phyloP scores from a whole-genome alignment of 2,797 vertebrate species.

The Mareca strepera region DNA sequence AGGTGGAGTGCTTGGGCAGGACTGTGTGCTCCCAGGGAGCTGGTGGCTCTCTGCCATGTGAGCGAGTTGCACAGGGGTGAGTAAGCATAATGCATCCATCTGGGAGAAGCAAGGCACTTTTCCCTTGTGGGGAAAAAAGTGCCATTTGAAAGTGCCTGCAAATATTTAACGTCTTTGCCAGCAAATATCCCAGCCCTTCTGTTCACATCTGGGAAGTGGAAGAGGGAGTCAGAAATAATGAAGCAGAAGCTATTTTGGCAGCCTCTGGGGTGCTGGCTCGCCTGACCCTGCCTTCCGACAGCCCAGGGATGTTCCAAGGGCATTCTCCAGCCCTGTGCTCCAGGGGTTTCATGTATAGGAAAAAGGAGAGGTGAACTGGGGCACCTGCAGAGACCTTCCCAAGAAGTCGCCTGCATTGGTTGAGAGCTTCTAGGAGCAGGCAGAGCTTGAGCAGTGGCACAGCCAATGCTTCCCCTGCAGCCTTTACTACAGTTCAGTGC shows the following conservation, averaged over 20 bases:
- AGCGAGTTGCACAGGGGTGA: neutral
- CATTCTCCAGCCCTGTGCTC: neutral
- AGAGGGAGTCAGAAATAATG: neutral
- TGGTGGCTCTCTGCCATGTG: neutral
- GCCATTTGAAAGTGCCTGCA: neutral
- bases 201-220: neutral
- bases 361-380: neutral
- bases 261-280: neutral
- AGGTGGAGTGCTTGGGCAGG: neutral
- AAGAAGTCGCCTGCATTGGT: neutral
- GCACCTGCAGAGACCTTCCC: neutral
- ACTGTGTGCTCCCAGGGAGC: neutral
- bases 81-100: neutral
- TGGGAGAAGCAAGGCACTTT: neutral
- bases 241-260: neutral
- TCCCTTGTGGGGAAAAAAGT: neutral
- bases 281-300: neutral
- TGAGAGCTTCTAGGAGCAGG: neutral
- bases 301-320: neutral
- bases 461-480: neutral
- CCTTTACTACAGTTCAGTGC: neutral
- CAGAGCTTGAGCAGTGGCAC: neutral
- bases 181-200: neutral
- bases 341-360: neutral
- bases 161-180: neutral